phyloP scores from a whole-genome alignment of 2,797 vertebrate species.

The Ptychadena robeensis region DNA sequence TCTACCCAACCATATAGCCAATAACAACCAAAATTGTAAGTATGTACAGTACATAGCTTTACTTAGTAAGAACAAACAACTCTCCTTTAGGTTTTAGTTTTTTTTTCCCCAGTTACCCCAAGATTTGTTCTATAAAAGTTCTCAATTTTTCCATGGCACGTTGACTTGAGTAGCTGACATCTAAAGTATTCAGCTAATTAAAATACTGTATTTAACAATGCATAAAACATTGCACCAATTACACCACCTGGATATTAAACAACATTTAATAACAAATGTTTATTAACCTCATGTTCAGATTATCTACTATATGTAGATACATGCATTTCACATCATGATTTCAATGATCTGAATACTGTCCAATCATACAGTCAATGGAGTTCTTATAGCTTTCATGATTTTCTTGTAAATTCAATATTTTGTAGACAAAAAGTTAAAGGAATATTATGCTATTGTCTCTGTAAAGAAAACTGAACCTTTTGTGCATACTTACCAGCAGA shows the following conservation, averaged over 20 bases:
- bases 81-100: no score
- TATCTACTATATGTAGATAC: background rate
- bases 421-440: background rate
- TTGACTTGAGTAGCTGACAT: no score
- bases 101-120: no score
- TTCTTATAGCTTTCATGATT: background rate
- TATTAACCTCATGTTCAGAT: background rate
- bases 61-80: no score
- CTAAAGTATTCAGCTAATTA: no score
- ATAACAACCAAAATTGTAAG: no score
- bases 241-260: background rate
- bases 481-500: background rate
- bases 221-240: background rate
- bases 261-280: background rate
- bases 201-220: background rate
- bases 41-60: no score
- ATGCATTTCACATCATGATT: background rate
- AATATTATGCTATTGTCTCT: background rate
- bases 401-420: background rate
- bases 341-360: background rate
- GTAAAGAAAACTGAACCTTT: background rate
- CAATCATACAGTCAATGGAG: background rate
- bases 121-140: no score
- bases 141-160: no score
- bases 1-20: no score